Percentiles rank a stretch among this genome's conserved stretches.
phyloP scores from a whole-genome alignment of 2,888 invertebrate genomes.

The Pammene fasciana region DNA sequence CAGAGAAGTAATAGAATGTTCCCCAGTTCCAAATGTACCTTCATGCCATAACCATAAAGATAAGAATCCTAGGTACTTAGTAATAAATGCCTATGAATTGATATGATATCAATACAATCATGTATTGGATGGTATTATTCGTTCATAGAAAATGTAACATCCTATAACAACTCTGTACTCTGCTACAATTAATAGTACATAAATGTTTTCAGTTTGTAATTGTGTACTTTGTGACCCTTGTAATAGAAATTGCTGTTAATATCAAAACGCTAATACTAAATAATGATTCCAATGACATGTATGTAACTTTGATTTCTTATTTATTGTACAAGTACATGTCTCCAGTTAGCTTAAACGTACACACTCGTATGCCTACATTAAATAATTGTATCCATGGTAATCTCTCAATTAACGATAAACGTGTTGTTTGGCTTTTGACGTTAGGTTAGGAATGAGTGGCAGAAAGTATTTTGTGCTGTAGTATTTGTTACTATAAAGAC shows the following conservation, averaged over 20 bases:
- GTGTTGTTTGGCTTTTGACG: slow-evolving; percentile 79
- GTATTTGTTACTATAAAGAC: slow-evolving; percentile 56
- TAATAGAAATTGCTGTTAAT: slow-evolving; percentile 36
- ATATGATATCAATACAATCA: neutral
- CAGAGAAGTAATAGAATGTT: slow-evolving; percentile 17
- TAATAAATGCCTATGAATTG: neutral
- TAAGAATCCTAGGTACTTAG: no score
- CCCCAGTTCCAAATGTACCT: neutral
- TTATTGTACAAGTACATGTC: slow-evolving; percentile 23
- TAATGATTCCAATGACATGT: slow-evolving; percentile 34
- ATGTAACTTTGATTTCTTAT: slow-evolving; percentile 17
- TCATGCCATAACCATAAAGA: neutral
- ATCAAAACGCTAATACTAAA: slow-evolving; percentile 46
- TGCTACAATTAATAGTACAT: slow-evolving; percentile 53
- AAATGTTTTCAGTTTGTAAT: slow-evolving; percentile 75
- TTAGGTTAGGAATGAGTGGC: slow-evolving; percentile 76
- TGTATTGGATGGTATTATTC: no score
- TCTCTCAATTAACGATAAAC: slow-evolving; percentile 61
- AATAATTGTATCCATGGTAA: slow-evolving; percentile 56
- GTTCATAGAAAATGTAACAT: neutral
- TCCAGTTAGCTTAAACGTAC: slow-evolving; percentile 30
- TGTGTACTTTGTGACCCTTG: slow-evolving; percentile 70
- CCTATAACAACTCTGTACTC: neutral
- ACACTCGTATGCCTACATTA: slow-evolving; percentile 44
- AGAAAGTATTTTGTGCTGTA: slow-evolving; percentile 68